Evolutionary conservation across 2,113 vertebrate species (phyloP).

Genomic region (Eulemur macaco): DNA sequence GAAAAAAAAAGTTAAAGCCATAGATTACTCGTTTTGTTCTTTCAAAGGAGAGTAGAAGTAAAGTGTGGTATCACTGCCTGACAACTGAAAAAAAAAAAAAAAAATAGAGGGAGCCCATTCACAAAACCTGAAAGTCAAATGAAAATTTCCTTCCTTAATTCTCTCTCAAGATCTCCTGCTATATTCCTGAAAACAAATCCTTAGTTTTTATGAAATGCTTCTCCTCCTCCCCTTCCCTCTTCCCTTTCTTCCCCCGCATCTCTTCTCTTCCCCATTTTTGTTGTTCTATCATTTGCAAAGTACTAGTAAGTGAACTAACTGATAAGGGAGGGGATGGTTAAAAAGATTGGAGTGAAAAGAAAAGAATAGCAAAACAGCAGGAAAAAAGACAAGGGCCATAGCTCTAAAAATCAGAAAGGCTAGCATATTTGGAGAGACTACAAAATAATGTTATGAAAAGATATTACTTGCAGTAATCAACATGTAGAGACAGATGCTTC

Average conservation of each 20-base stretch:
- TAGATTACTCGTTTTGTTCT: constrained; percentile 40
- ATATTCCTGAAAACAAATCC: background rate
- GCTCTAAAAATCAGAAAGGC: background rate
- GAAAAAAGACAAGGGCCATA: background rate
- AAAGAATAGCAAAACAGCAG: background rate
- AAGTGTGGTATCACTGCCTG: background rate
- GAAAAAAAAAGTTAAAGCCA: background rate
- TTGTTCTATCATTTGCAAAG: background rate
- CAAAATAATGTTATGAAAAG: background rate
- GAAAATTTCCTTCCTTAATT: background rate
- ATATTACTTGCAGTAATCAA: background rate
- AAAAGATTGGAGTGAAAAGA: background rate
- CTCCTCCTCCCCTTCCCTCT: background rate
- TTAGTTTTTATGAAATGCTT: background rate
- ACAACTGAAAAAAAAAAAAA: constrained; percentile 1
- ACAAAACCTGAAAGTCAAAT: constrained; percentile 33
- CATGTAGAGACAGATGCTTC: background rate
- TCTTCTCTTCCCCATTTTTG: background rate
- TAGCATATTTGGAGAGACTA: background rate
- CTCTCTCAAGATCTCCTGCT: background rate
- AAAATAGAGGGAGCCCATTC: constrained; percentile 30
- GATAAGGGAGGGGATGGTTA: background rate
- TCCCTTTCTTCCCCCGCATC: too few species aligned
- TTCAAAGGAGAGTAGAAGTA: constrained; percentile 25
- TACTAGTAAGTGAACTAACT: background rate